Base-by-base conservation (phyloP, 2,113 vertebrate genomes). In the Salvelinus sp. region DNA sequence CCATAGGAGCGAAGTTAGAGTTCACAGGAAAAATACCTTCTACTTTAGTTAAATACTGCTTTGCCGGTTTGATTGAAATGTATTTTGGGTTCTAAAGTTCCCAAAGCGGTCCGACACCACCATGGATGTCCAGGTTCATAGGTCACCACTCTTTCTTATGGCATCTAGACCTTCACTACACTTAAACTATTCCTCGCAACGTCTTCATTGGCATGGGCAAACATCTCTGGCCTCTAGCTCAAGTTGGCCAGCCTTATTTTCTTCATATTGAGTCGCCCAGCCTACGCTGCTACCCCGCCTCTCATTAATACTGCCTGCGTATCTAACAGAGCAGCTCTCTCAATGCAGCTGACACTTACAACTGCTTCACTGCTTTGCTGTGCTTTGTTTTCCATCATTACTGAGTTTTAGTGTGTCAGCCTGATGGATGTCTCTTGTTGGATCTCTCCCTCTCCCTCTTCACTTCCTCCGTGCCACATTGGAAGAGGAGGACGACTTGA, bases 331-430 rank as follows among this genome's bases (percentile, higher is more conserved):
- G 72, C 48, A 58, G 27, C 23, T 60, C 78, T 20, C 57, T 69
- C 73, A 66, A 20, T 62, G 62, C 44, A 54, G 3, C n/a, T 75
- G 73, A 75, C 67, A 79, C 67, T 64, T 75, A 70, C 73, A 71
- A 16, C 68, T 54, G 78, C 73, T 48, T 38, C 73, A 67, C 38
- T 75, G 73, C 22, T 57, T 75, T 44, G 47, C 64, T 66, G 44
- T 75, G 67, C 78, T 79, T 75, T 70, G 69, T 79, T 79, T 69
- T 72, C 65, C 62, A 67, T 79, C 73, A 79, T 79, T 79, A 71
- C 68, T 65, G 67, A 48, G 60, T 71, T 71, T 75, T 72, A 70
- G 70, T 38, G 63, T 47, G 57, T 65, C 70, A n/a, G 44, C 27
- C 73, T 79, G 73, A 79, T 79, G 62, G 73, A 79, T 75, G 73